These are phyloP conservation scores for Ptyas mucosa DNA, from an alignment of 2,113 vertebrate species.

Conservation along the genomic window DNA sequence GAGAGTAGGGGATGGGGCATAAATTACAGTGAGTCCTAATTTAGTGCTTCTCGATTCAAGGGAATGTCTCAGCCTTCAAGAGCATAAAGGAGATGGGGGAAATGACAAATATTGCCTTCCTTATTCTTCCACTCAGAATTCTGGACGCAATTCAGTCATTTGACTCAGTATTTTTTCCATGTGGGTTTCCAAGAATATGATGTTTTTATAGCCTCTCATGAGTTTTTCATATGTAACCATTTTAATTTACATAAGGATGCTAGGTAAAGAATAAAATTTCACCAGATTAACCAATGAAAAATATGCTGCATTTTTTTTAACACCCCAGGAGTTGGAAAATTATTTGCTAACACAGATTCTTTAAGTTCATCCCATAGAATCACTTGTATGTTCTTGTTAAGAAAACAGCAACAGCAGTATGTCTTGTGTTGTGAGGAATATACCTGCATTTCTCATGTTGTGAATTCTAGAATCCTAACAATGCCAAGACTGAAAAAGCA, in stretches of 20 bases:
- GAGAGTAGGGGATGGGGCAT: background rate
- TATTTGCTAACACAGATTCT: background rate
- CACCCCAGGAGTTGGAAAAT: background rate
- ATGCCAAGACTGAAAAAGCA: background rate
- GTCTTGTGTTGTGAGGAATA: background rate
- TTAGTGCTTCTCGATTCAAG: background rate
- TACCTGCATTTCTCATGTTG: background rate
- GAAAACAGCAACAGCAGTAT: background rate
- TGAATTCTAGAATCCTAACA: background rate
- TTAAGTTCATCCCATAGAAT: background rate
- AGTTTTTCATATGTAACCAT: background rate
- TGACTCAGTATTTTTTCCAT: background rate
- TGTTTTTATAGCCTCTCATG: background rate
- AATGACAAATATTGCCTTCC: background rate
- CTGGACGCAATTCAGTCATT: background rate
- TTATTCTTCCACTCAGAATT: background rate
- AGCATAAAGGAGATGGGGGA: background rate
- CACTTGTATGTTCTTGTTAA: background rate
- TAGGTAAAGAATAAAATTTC: background rate
- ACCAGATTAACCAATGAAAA: background rate
- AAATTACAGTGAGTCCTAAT: background rate
- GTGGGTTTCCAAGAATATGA: constrained; percentile 8
- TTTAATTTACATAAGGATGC: constrained; percentile 5
- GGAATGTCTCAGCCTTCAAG: background rate
- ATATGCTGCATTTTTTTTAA: background rate